Conservation (phyloP, 2,797 vertebrate species). For the Bucorvus abyssinicus region DNA sequence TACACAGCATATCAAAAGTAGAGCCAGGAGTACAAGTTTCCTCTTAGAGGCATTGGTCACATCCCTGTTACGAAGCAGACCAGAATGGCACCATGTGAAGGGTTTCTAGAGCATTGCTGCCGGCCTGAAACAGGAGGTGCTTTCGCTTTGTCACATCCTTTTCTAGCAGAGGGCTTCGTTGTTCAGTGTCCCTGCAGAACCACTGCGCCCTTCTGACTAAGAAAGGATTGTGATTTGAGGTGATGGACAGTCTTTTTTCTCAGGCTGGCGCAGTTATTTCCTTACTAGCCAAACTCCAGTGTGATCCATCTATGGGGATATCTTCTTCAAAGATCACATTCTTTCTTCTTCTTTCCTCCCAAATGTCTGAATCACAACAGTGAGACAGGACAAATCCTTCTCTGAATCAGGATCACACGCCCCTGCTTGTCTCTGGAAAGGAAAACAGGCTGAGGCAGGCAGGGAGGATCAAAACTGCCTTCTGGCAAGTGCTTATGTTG, state of each 20-base stretch:
- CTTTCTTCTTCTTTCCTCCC: background rate
- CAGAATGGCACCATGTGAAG: background rate
- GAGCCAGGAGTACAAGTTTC: background rate
- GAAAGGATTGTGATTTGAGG: background rate
- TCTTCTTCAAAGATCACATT: background rate
- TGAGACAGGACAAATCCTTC: background rate
- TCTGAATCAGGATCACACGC: slow-evolving; percentile 29
- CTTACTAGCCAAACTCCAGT: background rate
- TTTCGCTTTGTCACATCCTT: background rate
- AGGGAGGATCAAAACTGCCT: background rate
- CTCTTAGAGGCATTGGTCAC: background rate
- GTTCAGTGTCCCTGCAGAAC: background rate
- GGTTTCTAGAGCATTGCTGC: background rate
- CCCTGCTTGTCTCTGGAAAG: background rate
- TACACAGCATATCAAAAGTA: background rate
- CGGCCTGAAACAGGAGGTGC: background rate
- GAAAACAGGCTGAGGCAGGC: slow-evolving; percentile 1
- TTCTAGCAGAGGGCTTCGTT: background rate
- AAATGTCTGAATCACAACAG: background rate
- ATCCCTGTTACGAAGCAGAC: background rate
- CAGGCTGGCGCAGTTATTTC: background rate
- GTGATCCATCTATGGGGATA: background rate
- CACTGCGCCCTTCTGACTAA: background rate
- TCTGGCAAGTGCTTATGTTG: background rate
- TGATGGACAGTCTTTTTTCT: background rate